Evolutionary conservation across 2,888 invertebrate species (phyloP), one percentile per base, ranked within the genome.

Genomic region (Drosophila quinaria): DNA sequence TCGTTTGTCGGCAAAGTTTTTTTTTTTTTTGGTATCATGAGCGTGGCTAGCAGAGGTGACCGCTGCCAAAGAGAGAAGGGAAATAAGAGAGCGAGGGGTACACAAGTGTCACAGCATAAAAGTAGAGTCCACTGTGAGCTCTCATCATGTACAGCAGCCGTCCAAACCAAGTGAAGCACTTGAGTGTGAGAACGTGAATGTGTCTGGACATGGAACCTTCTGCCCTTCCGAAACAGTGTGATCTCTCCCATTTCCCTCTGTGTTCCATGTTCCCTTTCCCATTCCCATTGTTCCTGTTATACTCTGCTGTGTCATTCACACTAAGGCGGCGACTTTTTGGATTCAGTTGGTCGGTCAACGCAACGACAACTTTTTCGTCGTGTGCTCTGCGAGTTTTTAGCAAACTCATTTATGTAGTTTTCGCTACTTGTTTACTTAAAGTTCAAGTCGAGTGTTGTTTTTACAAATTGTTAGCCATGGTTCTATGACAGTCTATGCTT

Each of bases 361-460:
- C 41, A 44, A 37, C 50, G 61, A 11, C 69, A 70, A 66, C 44
- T 68, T 58, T 58, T 58, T 33, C 25, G 59, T 68, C 65, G 29
- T 71, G 56, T 70, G 51, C 35, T 25, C 1, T 63, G 61, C 51
- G 76, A 87, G 85, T 86, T 89, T 84, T 88, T 77, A 87, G 86
- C 90, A 86, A 86, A 86, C 86, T 86, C 88, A 86, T 86, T 86
- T 86, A 89, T 80, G 74, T 85, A 89, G 82, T 89, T 89, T 81
- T 84, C 88, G 78, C 71, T 85, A 81, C 77, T 87, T 87, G 90
- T 89, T 85, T 85, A 81, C 85, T 87, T 85, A 87, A 78, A 87
- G 85, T 85, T 89, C 81, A 78, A 74, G 79, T 86, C 74, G 77
- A 90, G 90, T 87, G 87, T 90, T 87, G 78, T 87, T 90, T 90